Conservation (phyloP, 2,888 invertebrate species). For the Caenorhabditis sp. region DNA sequence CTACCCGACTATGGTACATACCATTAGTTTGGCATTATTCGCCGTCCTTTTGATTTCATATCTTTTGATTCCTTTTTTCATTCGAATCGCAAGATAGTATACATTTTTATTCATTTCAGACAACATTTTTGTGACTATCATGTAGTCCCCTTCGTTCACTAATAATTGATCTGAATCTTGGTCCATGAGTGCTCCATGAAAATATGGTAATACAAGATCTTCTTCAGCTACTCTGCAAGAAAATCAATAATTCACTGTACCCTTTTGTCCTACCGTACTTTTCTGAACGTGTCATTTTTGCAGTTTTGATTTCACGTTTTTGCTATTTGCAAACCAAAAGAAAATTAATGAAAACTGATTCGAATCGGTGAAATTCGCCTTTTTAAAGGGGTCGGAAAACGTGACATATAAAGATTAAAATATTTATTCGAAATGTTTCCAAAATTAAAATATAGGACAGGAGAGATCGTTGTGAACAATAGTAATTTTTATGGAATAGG, state of each 20-base stretch:
- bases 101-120: constrained; percentile 25
- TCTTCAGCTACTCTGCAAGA: constrained; percentile 39
- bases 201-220: constrained; percentile 48
- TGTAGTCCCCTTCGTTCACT: constrained; percentile 40
- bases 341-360: constrained; percentile 11
- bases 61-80: constrained; percentile 33
- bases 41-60: constrained; percentile 42
- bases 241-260: not conserved
- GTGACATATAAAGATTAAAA: too few relatives aligned
- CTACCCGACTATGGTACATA: not conserved
- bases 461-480: too few relatives aligned
- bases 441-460: too few relatives aligned
- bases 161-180: constrained; percentile 54
- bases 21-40: constrained; percentile 21
- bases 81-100: constrained; percentile 36
- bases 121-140: constrained; percentile 22
- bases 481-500: constrained; percentile 1
- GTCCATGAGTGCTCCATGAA: constrained; percentile 61
- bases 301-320: constrained; percentile 8
- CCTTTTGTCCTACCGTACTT: constrained; percentile 14
- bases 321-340: not conserved
- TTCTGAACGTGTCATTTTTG: constrained; percentile 11
- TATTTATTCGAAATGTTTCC: too few relatives aligned
- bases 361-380: not conserved
- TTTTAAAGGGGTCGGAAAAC: too few relatives aligned